phyloP scores from a whole-genome alignment of 2,888 invertebrate species.

The Drosophila robusta region DNA sequence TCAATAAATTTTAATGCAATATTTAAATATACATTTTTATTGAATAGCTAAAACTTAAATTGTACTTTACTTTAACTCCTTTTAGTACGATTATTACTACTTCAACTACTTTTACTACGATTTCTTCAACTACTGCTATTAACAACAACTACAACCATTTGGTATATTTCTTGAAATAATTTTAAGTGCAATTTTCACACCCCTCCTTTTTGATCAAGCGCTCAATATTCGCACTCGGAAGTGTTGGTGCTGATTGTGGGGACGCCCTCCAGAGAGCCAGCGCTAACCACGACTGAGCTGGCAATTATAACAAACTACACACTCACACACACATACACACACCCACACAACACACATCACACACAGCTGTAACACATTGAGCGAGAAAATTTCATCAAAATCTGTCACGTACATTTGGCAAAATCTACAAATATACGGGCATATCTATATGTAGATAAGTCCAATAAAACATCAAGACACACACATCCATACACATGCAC shows the following conservation, averaged over 20 bases:
- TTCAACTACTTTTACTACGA: too few relatives aligned
- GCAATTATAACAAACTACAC: constrained; percentile 53
- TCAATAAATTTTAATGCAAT: too few relatives aligned
- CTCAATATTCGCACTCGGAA: constrained; percentile 33
- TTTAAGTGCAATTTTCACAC: too few relatives aligned
- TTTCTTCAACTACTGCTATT: too few relatives aligned
- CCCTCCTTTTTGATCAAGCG: constrained; percentile 7
- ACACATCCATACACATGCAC: background rate
- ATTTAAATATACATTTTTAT: too few relatives aligned
- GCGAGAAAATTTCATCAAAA: constrained; percentile 69
- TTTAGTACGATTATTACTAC: too few relatives aligned
- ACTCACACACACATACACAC: constrained; percentile 3
- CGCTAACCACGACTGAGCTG: constrained; percentile 31
- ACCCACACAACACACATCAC: constrained; percentile 19
- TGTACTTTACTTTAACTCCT: too few relatives aligned
- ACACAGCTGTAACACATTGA: constrained; percentile 50
- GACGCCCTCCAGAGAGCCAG: background rate
- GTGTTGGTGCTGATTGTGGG: constrained; percentile 15
- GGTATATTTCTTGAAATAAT: too few relatives aligned
- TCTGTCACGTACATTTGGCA: constrained; percentile 63
- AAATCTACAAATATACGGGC: constrained; percentile 26
- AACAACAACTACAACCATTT: too few relatives aligned
- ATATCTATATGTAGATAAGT: constrained; percentile 21
- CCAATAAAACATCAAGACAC: constrained; percentile 11
- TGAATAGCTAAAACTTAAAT: too few relatives aligned